Base-by-base conservation (phyloP, 2,888 invertebrate species). In the Enchytraeus crypticus region DNA sequence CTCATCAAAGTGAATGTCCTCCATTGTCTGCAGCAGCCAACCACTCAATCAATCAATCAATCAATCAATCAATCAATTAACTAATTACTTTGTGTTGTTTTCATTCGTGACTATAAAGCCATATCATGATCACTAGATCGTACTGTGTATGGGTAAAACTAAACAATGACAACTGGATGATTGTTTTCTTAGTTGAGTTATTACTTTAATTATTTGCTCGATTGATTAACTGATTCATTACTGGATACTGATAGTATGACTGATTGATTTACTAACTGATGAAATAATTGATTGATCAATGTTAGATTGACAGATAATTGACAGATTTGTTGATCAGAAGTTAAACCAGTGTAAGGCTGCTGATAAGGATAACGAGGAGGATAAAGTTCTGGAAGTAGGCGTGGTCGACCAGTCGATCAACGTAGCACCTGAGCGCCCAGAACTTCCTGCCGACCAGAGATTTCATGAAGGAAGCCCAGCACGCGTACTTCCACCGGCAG, bases 361-460 rank as follows among this genome's bases (percentile, higher is more conserved):
- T 95, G 79, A 92, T 86, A 81, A 95, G 85, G 83, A 97, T 97
- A 92, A 95, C 92, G 75, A 91, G 89, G 80, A 97, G 95, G 81
- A 96, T 95, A 82, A 96, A 92, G 74, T 92, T 93, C 85, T 97
- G 96, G 83, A 97, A 97, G 84, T 96, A 96, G 81, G 93, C 93
- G 83, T 97, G 95, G 83, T 96, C 96, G 78, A 96, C 95, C 74
- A 96, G 85, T 82, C 87, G 87, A 83, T 89, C 95, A 69, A 92
- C 92, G 82, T 92, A 91, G 77, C 89, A 86, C 77, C 96, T 85
- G 69, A 92, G 84, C 81, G 33, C 89, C 89, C 71, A 26, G 26
- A 30, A 30, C 14, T 21, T 21, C 0, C 46, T 55, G 45, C 47
- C 34, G n/a, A n/a, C n/a, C n/a, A n/a, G n/a, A n/a, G n/a, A n/a